Base-by-base conservation (phyloP, 2,888 invertebrate species). In the Agriopis aurantiaria region DNA sequence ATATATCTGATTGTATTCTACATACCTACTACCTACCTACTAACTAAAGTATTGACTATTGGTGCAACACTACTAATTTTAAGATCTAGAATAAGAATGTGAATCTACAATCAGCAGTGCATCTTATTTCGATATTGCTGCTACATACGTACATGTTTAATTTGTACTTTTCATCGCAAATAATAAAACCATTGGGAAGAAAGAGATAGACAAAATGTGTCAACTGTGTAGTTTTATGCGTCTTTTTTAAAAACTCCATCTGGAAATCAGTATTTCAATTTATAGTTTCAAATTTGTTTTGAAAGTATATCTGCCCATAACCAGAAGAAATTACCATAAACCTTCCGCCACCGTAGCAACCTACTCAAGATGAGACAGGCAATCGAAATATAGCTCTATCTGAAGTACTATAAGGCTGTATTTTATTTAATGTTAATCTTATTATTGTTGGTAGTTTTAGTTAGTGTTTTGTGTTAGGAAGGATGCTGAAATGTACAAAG, bases 401-500 rank as follows among this genome's bases (percentile, higher is more conserved):
- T 68, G 64, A 65, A 60, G 63, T 69, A 58, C 46, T 45, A 51
- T 64, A 69, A 63, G 10, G 40, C 49, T 70, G 71, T 74, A 68
- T 76, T 76, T 74, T 72, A 78, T 74, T 82, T 67, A 80, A 82
- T 86, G 79, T 66, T 80, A 77, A 77, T 77, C 77, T 75, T 80
- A 78, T 79, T 77, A 69, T 79, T 81, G 78, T 82, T 79, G 72
- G 53, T 69, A 82, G 74, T 58, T 79, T 79, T 81, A 81, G 82
- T 88, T 90, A 88, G 88, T 91, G 87, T 88, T 87, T 83, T 78
- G 87, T 90, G 90, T 93, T 92, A 91, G 87, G 86, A 88, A 85
- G 88, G 88, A 91, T 90, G 93, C 93, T 94, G 93, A 93, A 94
- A 93, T 89, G 88, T 91, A 88, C 86, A 90, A 91, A 91, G 87